Percentiles rank a stretch among this genome's conserved stretches.
Conservation (phyloP, 2,113 vertebrate genomes). For the Chaetorhynchus papuensis region DNA sequence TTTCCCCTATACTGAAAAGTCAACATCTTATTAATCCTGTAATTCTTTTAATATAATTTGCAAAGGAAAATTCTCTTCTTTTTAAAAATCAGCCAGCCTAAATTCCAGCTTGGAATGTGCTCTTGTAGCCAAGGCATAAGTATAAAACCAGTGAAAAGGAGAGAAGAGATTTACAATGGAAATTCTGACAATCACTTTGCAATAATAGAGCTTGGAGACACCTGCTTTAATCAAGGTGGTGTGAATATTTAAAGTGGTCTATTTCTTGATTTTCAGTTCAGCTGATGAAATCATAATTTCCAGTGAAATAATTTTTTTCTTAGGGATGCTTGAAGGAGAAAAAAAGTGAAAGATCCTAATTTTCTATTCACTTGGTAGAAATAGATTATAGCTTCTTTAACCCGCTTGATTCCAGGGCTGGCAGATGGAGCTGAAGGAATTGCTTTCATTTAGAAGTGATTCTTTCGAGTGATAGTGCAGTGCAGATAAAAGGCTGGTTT, state of each 20-base stretch:
- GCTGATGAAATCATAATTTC: constrained; percentile 74
- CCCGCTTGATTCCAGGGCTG: neutral
- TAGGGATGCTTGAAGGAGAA: constrained; percentile 28
- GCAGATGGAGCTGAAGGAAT: neutral
- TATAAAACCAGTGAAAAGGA: constrained; percentile 33
- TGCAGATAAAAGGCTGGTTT: neutral
- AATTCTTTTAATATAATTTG: neutral
- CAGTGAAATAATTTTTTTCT: constrained; percentile 52
- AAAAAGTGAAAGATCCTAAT: constrained; percentile 31
- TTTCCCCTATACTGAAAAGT: neutral
- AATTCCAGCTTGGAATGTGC: constrained; percentile 31
- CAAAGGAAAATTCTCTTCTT: constrained; percentile 15
- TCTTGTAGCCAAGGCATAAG: constrained; percentile 17
- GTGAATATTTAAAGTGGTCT: constrained; percentile 68
- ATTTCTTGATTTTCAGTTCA: constrained; percentile 70
- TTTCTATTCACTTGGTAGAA: constrained; percentile 47
- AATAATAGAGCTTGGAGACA: constrained; percentile 51
- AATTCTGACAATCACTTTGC: constrained; percentile 60
- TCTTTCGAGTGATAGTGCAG: neutral
- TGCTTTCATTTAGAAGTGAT: neutral
- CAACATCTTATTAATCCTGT: neutral
- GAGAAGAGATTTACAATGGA: constrained; percentile 61
- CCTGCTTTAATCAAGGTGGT: constrained; percentile 71
- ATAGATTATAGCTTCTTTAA: constrained; percentile 32
- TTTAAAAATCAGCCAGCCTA: neutral